phyloP scores from a whole-genome alignment of 1,140 invertebrate species.

The Telenomus remus region DNA sequence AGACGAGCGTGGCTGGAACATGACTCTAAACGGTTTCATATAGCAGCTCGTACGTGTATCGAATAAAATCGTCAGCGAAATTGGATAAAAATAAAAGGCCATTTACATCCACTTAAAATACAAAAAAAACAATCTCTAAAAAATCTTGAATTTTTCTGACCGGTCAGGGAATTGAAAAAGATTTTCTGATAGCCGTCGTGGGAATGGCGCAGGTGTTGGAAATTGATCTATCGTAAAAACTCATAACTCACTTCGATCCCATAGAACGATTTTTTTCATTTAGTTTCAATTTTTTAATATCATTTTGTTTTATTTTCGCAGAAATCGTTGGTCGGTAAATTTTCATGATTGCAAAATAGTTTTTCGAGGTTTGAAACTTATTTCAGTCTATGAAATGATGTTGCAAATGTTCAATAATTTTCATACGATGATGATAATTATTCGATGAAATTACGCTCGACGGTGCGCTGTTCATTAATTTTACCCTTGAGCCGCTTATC shows the following conservation, averaged over 20 bases:
- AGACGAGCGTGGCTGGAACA: slow-evolving; percentile 50
- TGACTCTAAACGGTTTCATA: slow-evolving; percentile 40
- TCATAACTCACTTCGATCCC: too few species aligned
- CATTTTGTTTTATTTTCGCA: too few species aligned
- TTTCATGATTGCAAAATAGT: slow-evolving; percentile 3
- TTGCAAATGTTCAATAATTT: slow-evolving; percentile 4
- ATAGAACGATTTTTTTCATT: too few species aligned
- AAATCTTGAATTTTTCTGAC: background rate
- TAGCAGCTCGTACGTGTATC: slow-evolving; percentile 33
- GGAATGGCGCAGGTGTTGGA: too few species aligned
- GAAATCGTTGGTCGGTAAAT: background rate
- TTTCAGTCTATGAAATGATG: too few species aligned
- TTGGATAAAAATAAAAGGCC: slow-evolving; percentile 18
- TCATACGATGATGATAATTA: slow-evolving; percentile 31
- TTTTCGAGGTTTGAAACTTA: background rate
- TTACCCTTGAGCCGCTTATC: slow-evolving; percentile 45
- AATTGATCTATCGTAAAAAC: too few species aligned
- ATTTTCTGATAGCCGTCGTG: too few species aligned
- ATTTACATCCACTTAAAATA: slow-evolving; percentile 9
- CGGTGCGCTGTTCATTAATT: slow-evolving; percentile 36
- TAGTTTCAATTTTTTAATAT: too few species aligned
- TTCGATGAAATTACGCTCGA: slow-evolving; percentile 12
- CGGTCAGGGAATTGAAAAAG: background rate
- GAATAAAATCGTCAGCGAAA: slow-evolving; percentile 42
- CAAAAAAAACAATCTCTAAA: background rate